Base-by-base conservation (phyloP, 2,797 vertebrate genomes). In the Paguma larvata region DNA sequence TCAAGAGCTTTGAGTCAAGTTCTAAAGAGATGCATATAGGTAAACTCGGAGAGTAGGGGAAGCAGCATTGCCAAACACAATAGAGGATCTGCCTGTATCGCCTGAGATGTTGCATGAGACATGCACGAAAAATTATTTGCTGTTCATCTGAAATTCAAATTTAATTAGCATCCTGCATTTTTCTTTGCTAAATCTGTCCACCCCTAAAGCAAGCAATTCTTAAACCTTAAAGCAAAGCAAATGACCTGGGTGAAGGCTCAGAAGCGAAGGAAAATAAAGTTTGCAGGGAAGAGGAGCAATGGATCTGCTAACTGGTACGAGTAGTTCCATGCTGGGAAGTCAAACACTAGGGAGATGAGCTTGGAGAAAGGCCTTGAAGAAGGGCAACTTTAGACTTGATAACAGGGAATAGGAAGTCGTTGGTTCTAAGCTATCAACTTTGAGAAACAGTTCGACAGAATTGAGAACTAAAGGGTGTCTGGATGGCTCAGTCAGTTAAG, bases 71-170 rank as follows among this genome's bases (percentile, higher is more conserved):
- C 63, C 65, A 75, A 92, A 91, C 56, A 93, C 97, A 92, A 94
- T 38, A 75, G 16, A 73, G 79, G 68, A 75, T 46, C 15, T 62
- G 41, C 62, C 53, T 44, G 18, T 19, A 19, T 56, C 7, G 53
- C 53, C 19, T 56, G 53, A 85, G 85, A 82, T 70, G 79, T 41
- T 70, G 2, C 73, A 56, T 44, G n/a, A 78, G 34, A 83, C 21
- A 89, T 46, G 63, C 38, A 48, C 44, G 70, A 73, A 85, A 89
- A 90, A 83, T 59, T 83, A 89, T 84, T 85, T 93, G 70, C 46
- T 46, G 72, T 75, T 46, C 46, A 89, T 80, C 89, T 91, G 70
- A 72, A 89, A 85, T 86, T 89, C 95, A 89, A 86, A 75, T 89
- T 89, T 91, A 48, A 68, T 53, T 90, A 46, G 25, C 19, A 56